Evolutionary conservation across 2,888 invertebrate species (phyloP), one percentile per base, ranked within the genome.

Genomic region (Mesorhabditis belari): DNA sequence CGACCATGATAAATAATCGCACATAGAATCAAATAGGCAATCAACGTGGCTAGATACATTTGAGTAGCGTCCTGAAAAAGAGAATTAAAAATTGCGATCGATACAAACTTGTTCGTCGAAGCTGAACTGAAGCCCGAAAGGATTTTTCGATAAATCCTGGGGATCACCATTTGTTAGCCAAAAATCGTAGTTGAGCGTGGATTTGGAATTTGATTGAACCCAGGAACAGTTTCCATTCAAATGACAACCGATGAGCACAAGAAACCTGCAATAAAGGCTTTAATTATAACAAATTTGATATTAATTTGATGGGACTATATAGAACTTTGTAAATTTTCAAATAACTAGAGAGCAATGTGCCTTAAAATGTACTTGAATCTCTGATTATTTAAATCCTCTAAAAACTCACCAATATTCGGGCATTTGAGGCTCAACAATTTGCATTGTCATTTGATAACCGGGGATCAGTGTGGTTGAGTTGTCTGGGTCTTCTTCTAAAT

Each of bases 141-240:
- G 89, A 82, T 91, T 92, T 23, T 77, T 70, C n/a, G n/a, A n/a
- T n/a, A n/a, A n/a, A 28, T 80, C 80, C 63, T 90, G 90, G 0
- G 96, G 96, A 83, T 91, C 90, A 26, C 95, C 94, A 83, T 96
- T 96, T 5, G 95, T 94, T 55, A 96, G 86, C 89, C 92, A 92
- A 71, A 96, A 88, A 82, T 96, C 91, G 82, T 94, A 96, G 57
- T 88, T 84, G 17, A 91, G 83, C 57, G 83, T 81, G 26, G 84
- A 77, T 23, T 73, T 61, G 25, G 64, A 57, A 1, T 61, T 49
- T 2, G 74, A 67, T 6, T 60, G 85, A 73, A 88, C 88, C 92
- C 92, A 93, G 65, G 88, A 86, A 79, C 92, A 93, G 81, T 92
- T 88, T 0, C 62, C 55, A 62, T 80, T 74, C 65, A 90, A 86